Base-by-base conservation (phyloP, 2,888 invertebrate species). In the Nomada lathburiana region DNA sequence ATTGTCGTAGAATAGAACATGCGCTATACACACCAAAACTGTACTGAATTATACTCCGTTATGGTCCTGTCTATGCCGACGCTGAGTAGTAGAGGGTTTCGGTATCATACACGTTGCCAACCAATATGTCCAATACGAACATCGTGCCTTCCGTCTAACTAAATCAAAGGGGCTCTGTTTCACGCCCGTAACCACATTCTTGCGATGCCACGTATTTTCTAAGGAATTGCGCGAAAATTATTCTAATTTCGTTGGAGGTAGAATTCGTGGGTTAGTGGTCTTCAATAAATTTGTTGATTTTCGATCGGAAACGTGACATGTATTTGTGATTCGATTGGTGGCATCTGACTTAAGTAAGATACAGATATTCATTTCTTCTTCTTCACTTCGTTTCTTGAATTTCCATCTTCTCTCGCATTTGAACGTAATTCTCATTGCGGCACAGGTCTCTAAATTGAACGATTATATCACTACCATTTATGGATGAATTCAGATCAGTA, bases 31-130 rank as follows among this genome's bases (percentile, higher is more conserved):
- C 92, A 91, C 90, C 89, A 88, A 89, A 90, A 89, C 89, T 86
- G 87, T 87, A 89, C 90, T 92, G 91, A 93, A 92, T 92, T 92
- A 92, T 91, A 90, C 89, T 90, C 90, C 87, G 91, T 91, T 92
- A 92, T 92, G 90, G 90, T 90, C 88, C 82, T 89, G 89, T 89
- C 86, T 89, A 88, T 88, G 88, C 90, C 89, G 89, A 74, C 86
- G 78, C 86, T 86, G 88, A 84, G 83, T 82, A 80, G 82, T 76
- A 72, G 80, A 86, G 89, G 75, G 72, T 62, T 74, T 64, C 76
- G 68, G 80, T 85, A 78, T 84, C 80, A 70, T 68, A 59, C 55
- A 77, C 60, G 55, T 83, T 80, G 88, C 82, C 87, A 90, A 89
- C 92, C 91, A 90, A 91, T 91, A 90, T 87, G 87, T 87, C 89